These are phyloP conservation scores for Pseudopipra pipra DNA, from an alignment of 2,113 vertebrate species.

Conservation along the genomic window DNA sequence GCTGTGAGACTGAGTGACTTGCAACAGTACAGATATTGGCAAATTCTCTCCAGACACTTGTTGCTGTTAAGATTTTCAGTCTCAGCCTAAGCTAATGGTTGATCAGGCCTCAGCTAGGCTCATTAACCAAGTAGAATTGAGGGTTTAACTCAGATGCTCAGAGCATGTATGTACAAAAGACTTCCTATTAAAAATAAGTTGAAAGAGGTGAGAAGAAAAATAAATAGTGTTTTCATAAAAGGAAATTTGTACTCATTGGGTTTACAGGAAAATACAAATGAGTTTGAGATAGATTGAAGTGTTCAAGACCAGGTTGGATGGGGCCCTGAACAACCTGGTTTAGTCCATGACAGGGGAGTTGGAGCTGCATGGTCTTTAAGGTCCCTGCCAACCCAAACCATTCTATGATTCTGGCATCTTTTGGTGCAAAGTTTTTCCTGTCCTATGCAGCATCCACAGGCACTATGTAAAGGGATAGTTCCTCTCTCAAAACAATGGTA, in stretches of 20 bases:
- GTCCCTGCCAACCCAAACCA: background rate
- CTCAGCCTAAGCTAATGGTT: background rate
- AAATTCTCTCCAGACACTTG: background rate
- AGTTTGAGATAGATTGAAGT: background rate
- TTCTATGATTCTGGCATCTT: background rate
- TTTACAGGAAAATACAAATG: background rate
- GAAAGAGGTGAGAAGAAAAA: background rate
- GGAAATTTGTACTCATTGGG: background rate
- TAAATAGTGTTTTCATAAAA: background rate
- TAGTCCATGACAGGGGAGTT: background rate
- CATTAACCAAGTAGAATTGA: background rate
- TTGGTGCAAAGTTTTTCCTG: background rate
- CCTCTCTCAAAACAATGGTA: background rate
- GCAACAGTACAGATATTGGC: background rate
- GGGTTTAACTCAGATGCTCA: background rate
- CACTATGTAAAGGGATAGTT: accelerated
- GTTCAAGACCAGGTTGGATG: background rate
- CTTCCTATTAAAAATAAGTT: background rate
- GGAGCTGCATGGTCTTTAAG: background rate
- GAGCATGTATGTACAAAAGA: background rate
- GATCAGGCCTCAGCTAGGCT: background rate
- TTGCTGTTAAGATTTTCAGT: background rate
- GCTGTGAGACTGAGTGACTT: background rate
- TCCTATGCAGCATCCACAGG: background rate
- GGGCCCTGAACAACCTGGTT: background rate